Percentiles rank a stretch among this genome's conserved stretches.
Evolutionary conservation across 2,797 vertebrate species (phyloP).

Genomic region (Alectoris magna): DNA sequence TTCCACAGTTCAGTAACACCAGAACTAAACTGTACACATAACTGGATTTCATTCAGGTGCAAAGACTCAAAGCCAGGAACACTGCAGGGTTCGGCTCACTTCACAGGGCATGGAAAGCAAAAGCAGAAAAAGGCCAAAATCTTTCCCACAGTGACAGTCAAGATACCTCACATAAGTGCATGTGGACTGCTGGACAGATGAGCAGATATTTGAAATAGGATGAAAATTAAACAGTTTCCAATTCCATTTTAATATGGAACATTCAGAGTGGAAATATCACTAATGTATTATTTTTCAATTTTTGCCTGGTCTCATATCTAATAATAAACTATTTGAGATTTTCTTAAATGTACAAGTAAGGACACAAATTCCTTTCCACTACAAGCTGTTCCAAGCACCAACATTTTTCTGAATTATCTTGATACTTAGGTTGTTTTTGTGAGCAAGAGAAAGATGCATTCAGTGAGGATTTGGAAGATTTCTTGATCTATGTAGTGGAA

Average conservation of each 20-base stretch:
- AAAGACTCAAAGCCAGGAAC: background rate
- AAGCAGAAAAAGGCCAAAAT: background rate
- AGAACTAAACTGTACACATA: background rate
- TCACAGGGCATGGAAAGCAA: background rate
- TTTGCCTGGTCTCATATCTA: background rate
- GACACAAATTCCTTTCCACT: background rate
- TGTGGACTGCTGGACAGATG: background rate
- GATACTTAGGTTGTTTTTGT: background rate
- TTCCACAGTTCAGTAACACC: conserved; percentile 6
- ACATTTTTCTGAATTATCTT: background rate
- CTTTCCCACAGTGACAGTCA: background rate
- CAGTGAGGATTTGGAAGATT: background rate
- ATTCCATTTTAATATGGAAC: background rate
- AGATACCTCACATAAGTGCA: background rate
- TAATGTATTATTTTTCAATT: background rate
- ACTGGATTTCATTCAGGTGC: background rate
- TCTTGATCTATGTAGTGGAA: background rate
- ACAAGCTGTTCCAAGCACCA: background rate
- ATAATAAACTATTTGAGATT: background rate
- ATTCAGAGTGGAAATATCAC: background rate
- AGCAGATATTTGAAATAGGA: background rate
- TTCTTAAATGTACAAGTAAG: background rate
- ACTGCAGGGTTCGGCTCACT: background rate
- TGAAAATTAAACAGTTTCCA: background rate
- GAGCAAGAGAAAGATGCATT: background rate